These are phyloP conservation scores for Patiria pectinifera DNA, from an alignment of 53 echinoderm and acorn worm species.

Conservation along the genomic window DNA sequence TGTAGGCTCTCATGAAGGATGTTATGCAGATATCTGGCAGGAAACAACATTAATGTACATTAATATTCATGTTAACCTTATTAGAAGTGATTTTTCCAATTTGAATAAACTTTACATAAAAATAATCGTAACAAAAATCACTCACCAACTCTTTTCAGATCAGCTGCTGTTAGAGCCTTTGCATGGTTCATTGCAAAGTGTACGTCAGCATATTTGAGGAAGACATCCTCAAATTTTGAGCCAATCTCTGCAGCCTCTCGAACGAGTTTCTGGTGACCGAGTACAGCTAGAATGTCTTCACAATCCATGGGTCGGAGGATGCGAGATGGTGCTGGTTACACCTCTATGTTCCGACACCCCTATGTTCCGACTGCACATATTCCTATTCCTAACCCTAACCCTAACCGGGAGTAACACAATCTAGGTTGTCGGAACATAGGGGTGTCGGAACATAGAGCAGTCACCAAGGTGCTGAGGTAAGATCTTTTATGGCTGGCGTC, in stretches of 20 bases:
- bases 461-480: background rate
- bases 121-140: background rate
- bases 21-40: slow-evolving; percentile 52
- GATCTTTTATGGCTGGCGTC: slow-evolving; percentile 1
- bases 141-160: slow-evolving; percentile 14
- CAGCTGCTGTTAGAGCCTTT: background rate
- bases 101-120: background rate
- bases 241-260: slow-evolving; percentile 4
- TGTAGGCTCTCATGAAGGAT: slow-evolving; percentile 45
- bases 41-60: slow-evolving; percentile 1
- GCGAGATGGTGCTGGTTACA: background rate
- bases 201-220: slow-evolving; percentile 37
- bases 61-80: background rate
- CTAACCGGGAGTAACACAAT: too few relatives aligned
- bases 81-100: background rate
- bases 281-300: slow-evolving; percentile 4
- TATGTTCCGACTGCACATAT: too few relatives aligned
- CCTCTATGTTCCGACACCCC: too few relatives aligned
- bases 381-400: too few relatives aligned
- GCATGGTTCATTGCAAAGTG: slow-evolving; percentile 34
- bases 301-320: background rate
- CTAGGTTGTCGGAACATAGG: too few relatives aligned
- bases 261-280: background rate
- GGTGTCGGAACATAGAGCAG: too few relatives aligned
- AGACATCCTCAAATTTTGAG: background rate